phyloP scores from a whole-genome alignment of 2,888 invertebrate genomes.

The Candidula unifasciata region DNA sequence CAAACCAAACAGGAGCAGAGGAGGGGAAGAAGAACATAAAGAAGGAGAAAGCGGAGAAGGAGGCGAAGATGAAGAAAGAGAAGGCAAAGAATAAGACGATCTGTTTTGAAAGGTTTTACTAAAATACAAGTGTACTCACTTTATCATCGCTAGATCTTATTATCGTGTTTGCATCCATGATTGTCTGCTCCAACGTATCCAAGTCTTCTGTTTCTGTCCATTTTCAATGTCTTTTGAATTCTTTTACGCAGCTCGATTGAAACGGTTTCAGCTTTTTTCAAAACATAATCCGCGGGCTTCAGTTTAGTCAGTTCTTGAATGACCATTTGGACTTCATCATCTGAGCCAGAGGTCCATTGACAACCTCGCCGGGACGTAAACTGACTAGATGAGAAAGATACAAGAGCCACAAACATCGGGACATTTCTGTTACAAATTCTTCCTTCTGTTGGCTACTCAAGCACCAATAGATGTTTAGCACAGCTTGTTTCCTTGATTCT shows the following conservation, averaged over 20 bases:
- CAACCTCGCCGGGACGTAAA: not conserved
- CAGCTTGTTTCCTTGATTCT: conserved; percentile 11
- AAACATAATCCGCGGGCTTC: not conserved
- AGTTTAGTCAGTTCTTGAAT: not conserved
- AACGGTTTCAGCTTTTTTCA: not conserved
- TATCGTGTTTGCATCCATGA: not conserved
- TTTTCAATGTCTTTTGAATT: not conserved
- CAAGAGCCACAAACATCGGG: conserved; percentile 12
- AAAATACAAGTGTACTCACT: conserved; percentile 4
- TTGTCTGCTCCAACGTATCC: not conserved
- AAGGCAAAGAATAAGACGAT: not conserved
- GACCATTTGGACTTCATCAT: not conserved
- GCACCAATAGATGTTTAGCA: conserved; percentile 51
- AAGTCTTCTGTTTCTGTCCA: not conserved
- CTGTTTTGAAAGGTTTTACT: not conserved
- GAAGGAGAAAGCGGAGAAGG: too few species aligned
- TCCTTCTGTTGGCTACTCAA: conserved; percentile 49
- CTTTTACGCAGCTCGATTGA: not conserved
- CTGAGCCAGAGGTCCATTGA: not conserved
- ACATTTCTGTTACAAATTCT: conserved; percentile 28
- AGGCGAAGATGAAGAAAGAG: not conserved
- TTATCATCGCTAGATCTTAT: conserved; percentile 27
- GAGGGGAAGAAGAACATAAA: too few species aligned
- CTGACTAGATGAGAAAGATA: not conserved
- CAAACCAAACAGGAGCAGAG: too few species aligned